Conservation (phyloP, 2,113 vertebrate genomes). For the Pica pica region DNA sequence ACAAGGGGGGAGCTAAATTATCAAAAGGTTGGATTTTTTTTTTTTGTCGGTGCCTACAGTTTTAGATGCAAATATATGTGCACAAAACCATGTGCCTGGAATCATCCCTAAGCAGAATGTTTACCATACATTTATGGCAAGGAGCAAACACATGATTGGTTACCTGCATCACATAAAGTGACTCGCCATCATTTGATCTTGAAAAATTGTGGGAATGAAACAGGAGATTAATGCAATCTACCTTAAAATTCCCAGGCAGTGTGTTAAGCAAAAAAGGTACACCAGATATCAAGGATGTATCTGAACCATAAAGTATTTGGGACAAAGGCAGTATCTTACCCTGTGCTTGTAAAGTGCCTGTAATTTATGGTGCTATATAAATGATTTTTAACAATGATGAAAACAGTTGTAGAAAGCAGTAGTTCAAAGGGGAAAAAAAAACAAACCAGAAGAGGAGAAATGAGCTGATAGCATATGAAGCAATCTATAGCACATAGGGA, state of each 20-base stretch:
- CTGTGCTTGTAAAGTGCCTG: neutral
- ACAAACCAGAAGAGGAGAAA: neutral
- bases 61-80: neutral
- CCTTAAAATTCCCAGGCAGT: neutral
- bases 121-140: neutral
- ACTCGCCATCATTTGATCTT: neutral
- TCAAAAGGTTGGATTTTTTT: neutral
- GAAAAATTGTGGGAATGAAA: neutral
- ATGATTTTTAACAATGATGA: neutral
- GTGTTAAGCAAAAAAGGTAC: neutral
- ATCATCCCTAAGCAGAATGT: neutral
- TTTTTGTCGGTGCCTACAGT: neutral
- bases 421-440: neutral
- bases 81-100: neutral
- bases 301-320: neutral
- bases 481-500: neutral
- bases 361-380: neutral
- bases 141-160: neutral
- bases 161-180: neutral
- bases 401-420: conserved; percentile 1
- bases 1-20: neutral
- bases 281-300: neutral
- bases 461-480: neutral
- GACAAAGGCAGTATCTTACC: neutral
- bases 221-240: neutral